Evolutionary conservation across 2,113 vertebrate species (phyloP).

Genomic region (Acanthisitta chloris): DNA sequence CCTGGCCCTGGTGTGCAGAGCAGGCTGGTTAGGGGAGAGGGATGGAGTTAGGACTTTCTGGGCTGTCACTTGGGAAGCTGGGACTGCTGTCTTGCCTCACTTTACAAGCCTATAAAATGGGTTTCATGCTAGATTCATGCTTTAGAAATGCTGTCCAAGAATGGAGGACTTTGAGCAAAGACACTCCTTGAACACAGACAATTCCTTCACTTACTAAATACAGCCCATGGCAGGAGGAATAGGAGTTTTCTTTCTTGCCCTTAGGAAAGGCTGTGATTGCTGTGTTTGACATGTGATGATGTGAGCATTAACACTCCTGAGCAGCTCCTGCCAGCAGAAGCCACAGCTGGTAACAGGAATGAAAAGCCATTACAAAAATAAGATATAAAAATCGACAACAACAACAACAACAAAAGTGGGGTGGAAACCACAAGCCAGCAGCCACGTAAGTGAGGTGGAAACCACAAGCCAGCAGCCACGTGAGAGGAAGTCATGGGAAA

Average conservation of each 20-base stretch:
- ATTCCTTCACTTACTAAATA: background rate
- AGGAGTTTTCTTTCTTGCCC: background rate
- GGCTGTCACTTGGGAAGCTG: background rate
- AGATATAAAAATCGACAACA: background rate
- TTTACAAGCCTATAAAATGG: background rate
- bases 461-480: background rate
- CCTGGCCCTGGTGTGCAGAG: background rate
- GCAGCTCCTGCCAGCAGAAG: background rate
- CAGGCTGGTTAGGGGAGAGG: background rate
- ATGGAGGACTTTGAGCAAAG: background rate
- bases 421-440: background rate
- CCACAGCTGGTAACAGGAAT: background rate
- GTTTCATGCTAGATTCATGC: background rate
- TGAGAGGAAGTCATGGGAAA: background rate
- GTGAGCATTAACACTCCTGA: background rate
- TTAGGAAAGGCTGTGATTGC: background rate
- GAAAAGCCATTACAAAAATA: background rate
- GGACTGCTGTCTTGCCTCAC: background rate
- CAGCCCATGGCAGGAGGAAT: background rate
- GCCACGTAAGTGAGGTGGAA: background rate
- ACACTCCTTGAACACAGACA: background rate
- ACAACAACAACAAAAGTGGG: background rate
- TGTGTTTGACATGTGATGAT: background rate
- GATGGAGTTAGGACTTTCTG: background rate
- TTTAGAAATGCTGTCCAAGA: background rate